phyloP scores from a whole-genome alignment of 2,113 vertebrate genomes.

The Alaudala cheleensis region DNA sequence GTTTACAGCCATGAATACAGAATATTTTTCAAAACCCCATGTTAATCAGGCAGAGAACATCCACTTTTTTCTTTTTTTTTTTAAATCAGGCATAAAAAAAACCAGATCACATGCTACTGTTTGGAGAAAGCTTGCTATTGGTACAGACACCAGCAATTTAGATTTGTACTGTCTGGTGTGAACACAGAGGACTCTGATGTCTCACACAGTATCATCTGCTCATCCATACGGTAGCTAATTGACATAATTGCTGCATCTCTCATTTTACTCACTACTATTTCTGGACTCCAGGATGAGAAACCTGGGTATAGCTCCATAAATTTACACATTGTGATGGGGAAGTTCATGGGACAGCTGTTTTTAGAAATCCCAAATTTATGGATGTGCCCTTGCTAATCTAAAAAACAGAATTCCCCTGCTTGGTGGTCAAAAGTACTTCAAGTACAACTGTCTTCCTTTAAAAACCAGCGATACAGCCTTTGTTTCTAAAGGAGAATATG shows the following conservation, averaged over 20 bases:
- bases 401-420: neutral
- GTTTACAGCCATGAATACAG: neutral
- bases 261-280: conserved; percentile 9
- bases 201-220: conserved; percentile 46
- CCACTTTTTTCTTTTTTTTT: neutral
- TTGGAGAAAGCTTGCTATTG: neutral
- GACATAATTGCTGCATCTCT: conserved; percentile 35
- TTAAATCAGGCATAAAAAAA: neutral
- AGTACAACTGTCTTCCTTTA: neutral
- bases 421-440: neutral
- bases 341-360: neutral
- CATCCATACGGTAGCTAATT: conserved; percentile 39
- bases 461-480: neutral
- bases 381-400: neutral
- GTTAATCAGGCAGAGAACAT: neutral
- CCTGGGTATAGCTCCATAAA: neutral
- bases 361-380: neutral
- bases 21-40: neutral
- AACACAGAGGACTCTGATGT: neutral
- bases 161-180: neutral
- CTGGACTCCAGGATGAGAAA: conserved; percentile 1
- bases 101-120: neutral
- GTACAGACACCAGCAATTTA: neutral
- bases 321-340: neutral
- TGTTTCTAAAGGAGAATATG: neutral